Evolutionary conservation across 1,140 invertebrate genomes (phyloP).

Genomic region (Cheumatopsyche charites): DNA sequence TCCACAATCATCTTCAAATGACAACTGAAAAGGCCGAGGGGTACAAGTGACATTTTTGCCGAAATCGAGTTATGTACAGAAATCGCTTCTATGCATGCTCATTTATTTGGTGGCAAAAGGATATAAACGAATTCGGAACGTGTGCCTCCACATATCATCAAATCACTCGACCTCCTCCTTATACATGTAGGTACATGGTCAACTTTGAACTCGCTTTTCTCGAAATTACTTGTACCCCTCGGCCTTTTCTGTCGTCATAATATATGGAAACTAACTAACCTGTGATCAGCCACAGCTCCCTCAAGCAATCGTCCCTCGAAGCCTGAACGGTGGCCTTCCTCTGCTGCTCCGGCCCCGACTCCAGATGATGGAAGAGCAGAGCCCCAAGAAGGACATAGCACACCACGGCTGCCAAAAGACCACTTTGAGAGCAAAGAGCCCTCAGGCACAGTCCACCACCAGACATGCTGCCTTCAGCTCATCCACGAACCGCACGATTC

Average conservation of each 20-base stretch:
- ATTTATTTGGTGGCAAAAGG: too few relatives aligned
- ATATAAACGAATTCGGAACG: too few relatives aligned
- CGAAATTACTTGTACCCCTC: too few relatives aligned
- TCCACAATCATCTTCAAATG: too few relatives aligned
- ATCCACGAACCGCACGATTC: constrained; percentile 1
- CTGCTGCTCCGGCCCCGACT: constrained; percentile 60
- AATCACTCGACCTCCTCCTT: too few relatives aligned
- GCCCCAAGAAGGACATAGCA: constrained; percentile 64
- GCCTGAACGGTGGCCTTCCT: constrained; percentile 59
- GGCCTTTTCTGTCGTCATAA: not conserved
- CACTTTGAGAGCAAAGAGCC: constrained; percentile 61
- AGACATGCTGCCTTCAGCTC: constrained; percentile 24
- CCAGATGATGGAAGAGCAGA: constrained; percentile 63
- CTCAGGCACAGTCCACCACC: constrained; percentile 50
- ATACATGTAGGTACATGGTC: too few relatives aligned
- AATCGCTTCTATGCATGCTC: too few relatives aligned
- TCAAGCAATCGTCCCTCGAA: constrained; percentile 64
- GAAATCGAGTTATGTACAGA: too few relatives aligned
- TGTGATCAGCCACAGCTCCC: constrained; percentile 67
- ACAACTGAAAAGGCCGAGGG: too few relatives aligned
- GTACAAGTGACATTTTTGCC: too few relatives aligned
- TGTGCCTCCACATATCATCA: too few relatives aligned
- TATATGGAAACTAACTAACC: constrained; percentile 51
- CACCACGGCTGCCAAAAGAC: constrained; percentile 62
- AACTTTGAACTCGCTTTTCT: too few relatives aligned